phyloP scores from a whole-genome alignment of 2,888 invertebrate genomes.

The Erannis defoliaria region DNA sequence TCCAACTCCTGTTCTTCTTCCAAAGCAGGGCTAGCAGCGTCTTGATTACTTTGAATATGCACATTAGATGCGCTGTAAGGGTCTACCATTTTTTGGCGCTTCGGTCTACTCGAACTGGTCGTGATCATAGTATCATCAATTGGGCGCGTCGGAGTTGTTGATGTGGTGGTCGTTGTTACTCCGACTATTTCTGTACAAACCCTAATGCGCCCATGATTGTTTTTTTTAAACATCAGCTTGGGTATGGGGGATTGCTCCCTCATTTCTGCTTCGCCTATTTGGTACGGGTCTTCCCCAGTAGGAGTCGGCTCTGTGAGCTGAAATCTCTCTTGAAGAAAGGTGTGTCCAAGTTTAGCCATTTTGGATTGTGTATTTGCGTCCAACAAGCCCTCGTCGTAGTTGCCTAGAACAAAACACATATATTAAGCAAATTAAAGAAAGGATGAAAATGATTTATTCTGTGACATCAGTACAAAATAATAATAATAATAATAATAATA shows the following conservation, averaged over 20 bases:
- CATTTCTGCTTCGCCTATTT: slow-evolving; percentile 79
- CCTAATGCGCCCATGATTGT: slow-evolving; percentile 68
- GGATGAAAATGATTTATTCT: too few species aligned
- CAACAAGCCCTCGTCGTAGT: slow-evolving; percentile 61
- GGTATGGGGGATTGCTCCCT: slow-evolving; percentile 82
- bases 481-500: too few species aligned
- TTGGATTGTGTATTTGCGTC: slow-evolving; percentile 73
- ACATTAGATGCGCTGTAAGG: slow-evolving; percentile 5
- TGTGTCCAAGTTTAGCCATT: slow-evolving; percentile 48
- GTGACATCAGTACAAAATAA: too few species aligned
- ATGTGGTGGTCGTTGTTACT: slow-evolving; percentile 40
- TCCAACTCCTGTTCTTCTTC: slow-evolving; percentile 53
- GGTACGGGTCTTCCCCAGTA: slow-evolving; percentile 79
- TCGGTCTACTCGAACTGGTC: slow-evolving; percentile 37
- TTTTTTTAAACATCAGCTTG: slow-evolving; percentile 77
- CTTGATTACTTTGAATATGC: slow-evolving; percentile 20
- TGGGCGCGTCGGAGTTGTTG: slow-evolving; percentile 52
- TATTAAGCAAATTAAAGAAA: neutral
- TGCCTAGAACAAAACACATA: slow-evolving; percentile 55
- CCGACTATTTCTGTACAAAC: slow-evolving; percentile 54
- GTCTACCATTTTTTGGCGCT: slow-evolving; percentile 13
- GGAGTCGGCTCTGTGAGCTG: slow-evolving; percentile 78
- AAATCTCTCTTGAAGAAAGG: slow-evolving; percentile 73
- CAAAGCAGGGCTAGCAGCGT: slow-evolving; percentile 2
- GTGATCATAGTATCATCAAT: slow-evolving; percentile 64